Conservation (phyloP, 1,140 invertebrate species). For the Ruditapes philippinarum region DNA sequence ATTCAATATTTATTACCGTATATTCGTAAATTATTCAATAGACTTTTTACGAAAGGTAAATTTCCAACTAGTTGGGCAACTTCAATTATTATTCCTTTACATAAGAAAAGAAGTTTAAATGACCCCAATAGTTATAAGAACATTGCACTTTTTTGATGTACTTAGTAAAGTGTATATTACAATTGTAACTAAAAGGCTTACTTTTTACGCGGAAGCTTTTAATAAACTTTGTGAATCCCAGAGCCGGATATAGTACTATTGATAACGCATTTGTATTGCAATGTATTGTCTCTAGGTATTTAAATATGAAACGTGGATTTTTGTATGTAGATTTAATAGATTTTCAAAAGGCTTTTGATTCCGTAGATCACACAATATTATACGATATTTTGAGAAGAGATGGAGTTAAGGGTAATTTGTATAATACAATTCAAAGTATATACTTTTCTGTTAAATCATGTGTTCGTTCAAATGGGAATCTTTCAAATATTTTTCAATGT, state of each 20-base stretch:
- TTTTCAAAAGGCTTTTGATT: no score
- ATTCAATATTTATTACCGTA: background rate
- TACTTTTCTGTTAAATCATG: no score
- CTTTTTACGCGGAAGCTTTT: background rate
- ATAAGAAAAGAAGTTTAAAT: background rate
- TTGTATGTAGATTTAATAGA: no score
- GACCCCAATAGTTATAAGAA: background rate
- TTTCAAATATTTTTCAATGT: no score
- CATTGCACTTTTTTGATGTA: background rate
- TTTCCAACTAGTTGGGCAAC: background rate
- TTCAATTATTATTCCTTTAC: background rate
- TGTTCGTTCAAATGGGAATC: no score
- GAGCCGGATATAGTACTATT: background rate
- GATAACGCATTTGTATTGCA: constrained; percentile 8
- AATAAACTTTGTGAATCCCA: background rate
- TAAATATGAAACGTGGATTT: no score
- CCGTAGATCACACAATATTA: no score
- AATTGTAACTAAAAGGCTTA: background rate
- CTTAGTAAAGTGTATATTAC: background rate
- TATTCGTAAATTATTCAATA: no score
- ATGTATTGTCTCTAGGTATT: no score
- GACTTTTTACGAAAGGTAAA: background rate
- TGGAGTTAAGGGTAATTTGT: no score
- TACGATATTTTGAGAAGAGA: no score
- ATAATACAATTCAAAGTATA: no score